These are phyloP conservation scores for Acestrorhynchus altus DNA, from an alignment of 2,797 vertebrate species.

Conservation along the genomic window DNA sequence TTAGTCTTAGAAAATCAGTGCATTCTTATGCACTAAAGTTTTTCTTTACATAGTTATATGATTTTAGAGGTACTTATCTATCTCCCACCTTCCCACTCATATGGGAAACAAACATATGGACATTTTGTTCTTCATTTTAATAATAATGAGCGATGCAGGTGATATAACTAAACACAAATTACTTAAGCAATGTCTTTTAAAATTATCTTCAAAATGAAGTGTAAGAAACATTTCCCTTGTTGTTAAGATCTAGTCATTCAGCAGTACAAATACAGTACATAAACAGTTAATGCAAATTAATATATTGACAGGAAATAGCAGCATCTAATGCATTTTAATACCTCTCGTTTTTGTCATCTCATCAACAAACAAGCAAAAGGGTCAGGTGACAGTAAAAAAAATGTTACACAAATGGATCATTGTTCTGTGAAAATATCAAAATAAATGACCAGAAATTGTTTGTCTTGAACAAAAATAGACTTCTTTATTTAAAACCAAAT, in stretches of 20 bases:
- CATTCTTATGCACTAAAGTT: too few species aligned
- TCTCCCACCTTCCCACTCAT: too few species aligned
- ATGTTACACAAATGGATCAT: neutral
- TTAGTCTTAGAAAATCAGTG: too few species aligned
- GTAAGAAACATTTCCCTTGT: constrained; percentile 1
- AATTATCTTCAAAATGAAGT: neutral
- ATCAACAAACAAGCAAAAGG: neutral
- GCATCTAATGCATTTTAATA: neutral
- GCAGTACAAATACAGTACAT: too few species aligned
- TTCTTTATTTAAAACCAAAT: neutral
- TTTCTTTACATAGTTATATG: too few species aligned
- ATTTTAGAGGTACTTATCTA: too few species aligned
- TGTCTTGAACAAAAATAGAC: neutral
- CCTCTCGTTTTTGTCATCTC: neutral
- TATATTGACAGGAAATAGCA: constrained; percentile 15
- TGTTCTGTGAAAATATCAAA: neutral
- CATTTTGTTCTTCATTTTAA: too few species aligned
- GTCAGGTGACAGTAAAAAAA: neutral
- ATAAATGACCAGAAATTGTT: neutral
- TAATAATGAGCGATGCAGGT: too few species aligned
- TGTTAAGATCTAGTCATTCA: neutral
- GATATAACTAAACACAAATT: too few species aligned
- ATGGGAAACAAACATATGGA: too few species aligned
- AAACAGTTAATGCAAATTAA: neutral
- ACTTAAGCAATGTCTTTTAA: too few species aligned